Percentiles rank a stretch among this genome's conserved stretches.
These are phyloP conservation scores for Protonibea diacanthus DNA, from an alignment of 2,797 vertebrate genomes.

Conservation along the genomic window DNA sequence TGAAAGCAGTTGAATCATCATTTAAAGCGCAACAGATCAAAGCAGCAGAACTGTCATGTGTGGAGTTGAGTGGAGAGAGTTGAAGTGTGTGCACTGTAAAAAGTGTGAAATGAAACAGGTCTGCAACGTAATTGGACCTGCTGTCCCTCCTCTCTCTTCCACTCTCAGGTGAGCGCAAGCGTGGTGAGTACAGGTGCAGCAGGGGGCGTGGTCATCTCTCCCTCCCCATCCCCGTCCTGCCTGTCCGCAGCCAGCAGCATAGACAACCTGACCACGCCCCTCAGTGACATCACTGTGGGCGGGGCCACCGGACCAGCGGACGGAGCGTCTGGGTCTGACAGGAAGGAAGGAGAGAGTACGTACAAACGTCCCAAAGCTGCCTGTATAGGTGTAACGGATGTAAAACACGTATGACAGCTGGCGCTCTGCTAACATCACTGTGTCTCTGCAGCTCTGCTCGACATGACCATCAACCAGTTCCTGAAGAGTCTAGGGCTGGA, in stretches of 20 bases:
- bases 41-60: neutral
- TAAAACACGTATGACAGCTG: neutral
- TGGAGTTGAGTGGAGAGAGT: too few relatives aligned
- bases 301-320: constrained; percentile 91
- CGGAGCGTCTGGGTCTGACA: constrained; percentile 91
- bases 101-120: neutral
- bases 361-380: neutral
- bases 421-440: neutral
- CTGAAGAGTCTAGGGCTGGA: constrained; percentile 97
- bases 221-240: constrained; percentile 95
- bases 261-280: constrained; percentile 92
- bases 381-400: neutral
- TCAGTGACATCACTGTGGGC: constrained; percentile 88
- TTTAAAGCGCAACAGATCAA: constrained; percentile 8
- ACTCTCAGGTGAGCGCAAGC: constrained; percentile 69
- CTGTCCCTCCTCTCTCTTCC: neutral
- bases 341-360: constrained; percentile 94
- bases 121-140: neutral
- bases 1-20: neutral
- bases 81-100: neutral
- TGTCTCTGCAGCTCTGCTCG: constrained; percentile 82
- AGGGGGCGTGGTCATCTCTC: constrained; percentile 90
- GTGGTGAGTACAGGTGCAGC: constrained; percentile 72
- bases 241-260: constrained; percentile 97
- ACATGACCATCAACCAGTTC: constrained; percentile 99